Evolutionary conservation across 2,888 invertebrate genomes (phyloP).

Genomic region (Hypomecis atomaria): DNA sequence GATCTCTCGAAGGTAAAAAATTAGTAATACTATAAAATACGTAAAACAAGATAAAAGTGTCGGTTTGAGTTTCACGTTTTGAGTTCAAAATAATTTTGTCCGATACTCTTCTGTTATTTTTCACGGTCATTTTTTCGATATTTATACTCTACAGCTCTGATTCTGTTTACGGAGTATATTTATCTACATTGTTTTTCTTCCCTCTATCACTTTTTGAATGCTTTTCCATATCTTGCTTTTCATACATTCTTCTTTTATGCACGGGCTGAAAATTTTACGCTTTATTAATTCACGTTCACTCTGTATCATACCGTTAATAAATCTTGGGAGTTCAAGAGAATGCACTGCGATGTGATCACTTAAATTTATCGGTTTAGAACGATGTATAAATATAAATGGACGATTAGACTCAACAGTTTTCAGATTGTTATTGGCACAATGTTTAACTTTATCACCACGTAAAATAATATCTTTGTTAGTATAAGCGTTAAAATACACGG

Average conservation of each 20-base stretch:
- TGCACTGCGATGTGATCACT: constrained; percentile 77
- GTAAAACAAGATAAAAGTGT: constrained; percentile 68
- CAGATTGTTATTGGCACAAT: constrained; percentile 66
- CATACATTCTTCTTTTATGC: constrained; percentile 80
- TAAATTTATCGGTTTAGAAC: constrained; percentile 64
- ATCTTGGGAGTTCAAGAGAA: constrained; percentile 68
- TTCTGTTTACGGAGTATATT: constrained; percentile 61
- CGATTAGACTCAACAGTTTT: constrained; percentile 52
- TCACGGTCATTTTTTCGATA: constrained; percentile 70
- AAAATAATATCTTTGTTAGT: constrained; percentile 57
- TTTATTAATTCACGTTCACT: constrained; percentile 78
- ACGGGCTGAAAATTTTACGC: constrained; percentile 81
- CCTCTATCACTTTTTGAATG: constrained; percentile 79
- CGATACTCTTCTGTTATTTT: constrained; percentile 61
- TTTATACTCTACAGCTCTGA: constrained; percentile 60
- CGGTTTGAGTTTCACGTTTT: constrained; percentile 73
- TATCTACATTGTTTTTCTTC: constrained; percentile 71
- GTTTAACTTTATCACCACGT: constrained; percentile 63
- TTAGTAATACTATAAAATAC: constrained; percentile 74
- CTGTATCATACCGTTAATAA: constrained; percentile 74
- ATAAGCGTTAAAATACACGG: constrained; percentile 52
- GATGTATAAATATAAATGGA: constrained; percentile 54
- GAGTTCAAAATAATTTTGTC: constrained; percentile 61
- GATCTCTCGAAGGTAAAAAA: constrained; percentile 97
- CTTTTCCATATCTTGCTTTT: constrained; percentile 82